Evolutionary conservation across 2,888 invertebrate species (phyloP), one percentile per base, ranked within the genome.

Genomic region (Tiphia femorata): DNA sequence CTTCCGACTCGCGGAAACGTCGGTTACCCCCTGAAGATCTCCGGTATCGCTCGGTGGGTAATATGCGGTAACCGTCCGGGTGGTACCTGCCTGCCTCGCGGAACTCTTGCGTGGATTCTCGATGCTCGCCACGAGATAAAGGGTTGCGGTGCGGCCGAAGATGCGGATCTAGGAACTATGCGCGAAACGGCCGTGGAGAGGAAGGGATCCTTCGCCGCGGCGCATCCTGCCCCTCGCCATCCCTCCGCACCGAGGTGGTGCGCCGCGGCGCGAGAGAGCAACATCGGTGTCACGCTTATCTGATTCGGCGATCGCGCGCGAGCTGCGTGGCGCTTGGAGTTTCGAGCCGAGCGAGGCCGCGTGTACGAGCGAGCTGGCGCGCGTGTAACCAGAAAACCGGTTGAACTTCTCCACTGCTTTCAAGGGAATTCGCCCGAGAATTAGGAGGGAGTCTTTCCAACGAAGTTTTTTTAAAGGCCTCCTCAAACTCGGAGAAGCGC

Each of bases 151-250:
- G 62, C 48, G 19, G 33, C 42, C 49, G 38, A 55, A 66, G 71
- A 71, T 71, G 72, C 53, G 67, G 55, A 71, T 71, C 71, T 71
- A 59, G 58, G 60, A 57, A 57, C 57, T 64, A 67, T 57, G 67
- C 55, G 64, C 66, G 67, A 67, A 58, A 63, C 51, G 55, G 52
- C 57, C 41, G 29, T 37, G 37, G 29, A 53, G 58, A 52, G 63
- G 52, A 57, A n/a, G n/a, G n/a, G n/a, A n/a, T n/a, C n/a, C n/a
- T n/a, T n/a, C n/a, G n/a, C n/a, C n/a, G n/a, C n/a, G n/a, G n/a
- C n/a, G n/a, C n/a, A n/a, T n/a, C n/a, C n/a, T n/a, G n/a, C n/a
- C n/a, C n/a, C n/a, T n/a, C n/a, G n/a, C n/a, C n/a, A n/a, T n/a
- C n/a, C n/a, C n/a, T n/a, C n/a, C n/a, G n/a, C n/a, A n/a, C n/a